Evolutionary conservation across 2,113 vertebrate species (phyloP), one percentile per base, ranked within the genome.

Genomic region (Poeciliopsis turrubarensis): DNA sequence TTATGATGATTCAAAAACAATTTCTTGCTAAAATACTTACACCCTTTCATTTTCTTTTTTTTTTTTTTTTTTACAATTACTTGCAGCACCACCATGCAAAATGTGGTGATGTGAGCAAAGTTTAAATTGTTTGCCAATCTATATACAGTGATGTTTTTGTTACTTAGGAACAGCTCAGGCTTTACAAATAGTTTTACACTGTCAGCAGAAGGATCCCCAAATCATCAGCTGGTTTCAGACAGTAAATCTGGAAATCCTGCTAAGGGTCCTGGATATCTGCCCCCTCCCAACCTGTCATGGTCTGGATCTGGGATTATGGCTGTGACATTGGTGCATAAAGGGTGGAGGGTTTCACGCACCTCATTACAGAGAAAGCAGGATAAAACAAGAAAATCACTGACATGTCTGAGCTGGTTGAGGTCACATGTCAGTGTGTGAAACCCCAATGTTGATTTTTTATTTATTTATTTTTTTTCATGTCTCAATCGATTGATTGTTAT

Each of bases 331-430:
- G 83, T 85, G 60, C 75, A 83, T 47, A 69, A 67, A 85, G 81
- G 87, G 67, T 70, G 74, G 80, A 84, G 82, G 77, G 57, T 66
- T 83, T 60, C 54, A 11, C 68, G 64, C 87, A 87, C 81, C 68
- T 88, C 72, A 83, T 90, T 87, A 87, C 30, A 79, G 84, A 82
- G 87, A 92, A 91, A 91, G 88, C 84, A 85, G 77, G 89, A 87
- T 92, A 72, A 89, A 78, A 70, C 71, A 29, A 34, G 29, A 75
- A 77, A 81, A 78, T 70, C 74, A 62, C 30, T 44, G 44, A 60
- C 39, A 77, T 81, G 81, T 92, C 84, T 89, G 86, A 77, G 72
- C 70, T 78, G 62, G 37, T 57, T 54, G 17, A 47, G 44, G 15
- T 47, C 44, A 47, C 15, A 47, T 68, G 66, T 32, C 54, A 47